phyloP scores from a whole-genome alignment of 2,113 vertebrate species.

The Ceratotherium simum region DNA sequence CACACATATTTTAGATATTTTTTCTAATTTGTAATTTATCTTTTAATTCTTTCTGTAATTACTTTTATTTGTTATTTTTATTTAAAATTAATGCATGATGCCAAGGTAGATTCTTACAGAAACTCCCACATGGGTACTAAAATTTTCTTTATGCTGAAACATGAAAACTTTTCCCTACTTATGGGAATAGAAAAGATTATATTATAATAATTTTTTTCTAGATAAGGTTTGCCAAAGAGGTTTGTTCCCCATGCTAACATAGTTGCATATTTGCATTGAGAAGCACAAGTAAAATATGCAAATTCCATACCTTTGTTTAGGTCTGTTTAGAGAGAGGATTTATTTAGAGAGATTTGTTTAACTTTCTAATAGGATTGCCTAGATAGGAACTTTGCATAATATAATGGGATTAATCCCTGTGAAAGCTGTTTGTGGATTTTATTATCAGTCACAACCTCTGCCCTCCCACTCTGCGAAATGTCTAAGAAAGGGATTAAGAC shows the following conservation, averaged over 20 bases:
- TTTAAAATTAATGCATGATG: neutral
- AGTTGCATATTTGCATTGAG: neutral
- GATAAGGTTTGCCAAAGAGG: neutral
- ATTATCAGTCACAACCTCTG: constrained; percentile 9
- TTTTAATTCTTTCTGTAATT: neutral
- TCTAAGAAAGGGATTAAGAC: neutral
- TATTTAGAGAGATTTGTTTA: constrained; percentile 31
- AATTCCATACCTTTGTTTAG: constrained; percentile 10
- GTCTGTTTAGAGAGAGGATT: constrained; percentile 24
- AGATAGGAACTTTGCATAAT: constrained; percentile 25
- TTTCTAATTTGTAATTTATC: neutral
- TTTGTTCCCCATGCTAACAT: neutral
- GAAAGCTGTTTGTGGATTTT: constrained; percentile 41
- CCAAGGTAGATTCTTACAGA: neutral
- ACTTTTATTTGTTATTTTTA: neutral
- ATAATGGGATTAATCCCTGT: constrained; percentile 18
- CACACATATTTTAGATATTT: neutral
- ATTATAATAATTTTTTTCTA: neutral
- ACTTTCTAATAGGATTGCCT: constrained; percentile 49
- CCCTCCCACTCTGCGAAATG: neutral
- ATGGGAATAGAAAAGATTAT: neutral
- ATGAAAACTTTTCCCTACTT: neutral
- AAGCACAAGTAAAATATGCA: constrained; percentile 43
- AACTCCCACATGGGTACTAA: neutral
- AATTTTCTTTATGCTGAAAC: neutral